Evolutionary conservation across 2,113 vertebrate genomes (phyloP), one percentile per base, ranked within the genome.

Genomic region (Panurus biarmicus): DNA sequence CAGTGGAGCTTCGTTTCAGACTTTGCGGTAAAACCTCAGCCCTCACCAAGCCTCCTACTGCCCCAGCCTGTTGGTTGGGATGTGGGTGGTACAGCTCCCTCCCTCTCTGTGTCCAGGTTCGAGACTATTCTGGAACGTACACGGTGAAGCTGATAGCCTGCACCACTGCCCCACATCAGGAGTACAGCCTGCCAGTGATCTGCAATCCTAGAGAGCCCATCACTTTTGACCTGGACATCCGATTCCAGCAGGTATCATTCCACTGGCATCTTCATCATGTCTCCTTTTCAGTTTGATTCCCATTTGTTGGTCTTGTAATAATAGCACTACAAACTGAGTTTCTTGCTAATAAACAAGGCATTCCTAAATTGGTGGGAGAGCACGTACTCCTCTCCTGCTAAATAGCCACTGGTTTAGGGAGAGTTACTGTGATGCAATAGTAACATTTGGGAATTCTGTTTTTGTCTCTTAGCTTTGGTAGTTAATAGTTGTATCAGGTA

Each of bases 1-100:
- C 99, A 98, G 35, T 99, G 99, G 99, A 98, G 97, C 70, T 99
- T 99, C 62, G 94, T 98, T 40, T 99, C 99, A 9, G 99, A 99
- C 94, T 99, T 99, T 93, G 98, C 99, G 50, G 99, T 99, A 97
- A 98, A 90, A 47, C 61, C 75, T 72, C 57, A 40, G 31, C 26
- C 38, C 45, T 60, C 36, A 2, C 67, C 42, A 3, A 36, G 35
- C 17, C 14, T 54, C 9, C 42, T 53, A 0, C 28, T 33, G 14
- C n/a, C n/a, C 24, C 31, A 25, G 13, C 42, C 70, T 48, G 4
- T 12, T 26, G 7, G 21, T 3, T n/a, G 29, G 54, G 26, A 16
- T 53, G 64, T 19, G 62, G 73, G 11, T 42, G 71, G 20, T 51
- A 86, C 33, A 60, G 7, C 35, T 58, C 10, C 53, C 22, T 60